Conservation (phyloP, 2,113 vertebrate genomes). For the Leptodactylus fuscus region DNA sequence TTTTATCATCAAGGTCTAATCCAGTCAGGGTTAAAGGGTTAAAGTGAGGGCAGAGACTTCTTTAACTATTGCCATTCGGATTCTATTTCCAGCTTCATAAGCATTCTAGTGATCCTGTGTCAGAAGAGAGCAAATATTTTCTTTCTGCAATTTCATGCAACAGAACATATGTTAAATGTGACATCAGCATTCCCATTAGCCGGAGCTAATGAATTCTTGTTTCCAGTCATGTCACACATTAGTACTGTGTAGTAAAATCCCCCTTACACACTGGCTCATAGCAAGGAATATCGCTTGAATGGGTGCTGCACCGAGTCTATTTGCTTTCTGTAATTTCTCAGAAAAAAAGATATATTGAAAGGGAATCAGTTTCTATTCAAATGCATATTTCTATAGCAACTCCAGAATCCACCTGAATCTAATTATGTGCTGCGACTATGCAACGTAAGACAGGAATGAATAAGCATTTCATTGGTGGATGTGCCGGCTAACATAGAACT, state of each 20-base stretch:
- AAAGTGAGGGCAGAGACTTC: neutral
- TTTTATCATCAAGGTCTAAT: too few relatives aligned
- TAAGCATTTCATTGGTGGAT: conserved; percentile 46
- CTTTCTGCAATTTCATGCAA: conserved; percentile 34
- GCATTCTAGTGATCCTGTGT: neutral
- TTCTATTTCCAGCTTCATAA: neutral
- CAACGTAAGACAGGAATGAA: conserved; percentile 45
- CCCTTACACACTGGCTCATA: conserved; percentile 23
- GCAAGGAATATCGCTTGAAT: conserved; percentile 38
- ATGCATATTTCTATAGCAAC: conserved; percentile 58
- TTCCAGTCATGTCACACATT: conserved; percentile 55
- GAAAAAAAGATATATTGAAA: conserved; percentile 52
- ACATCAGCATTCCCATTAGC: conserved; percentile 46
- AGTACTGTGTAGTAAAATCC: conserved; percentile 51
- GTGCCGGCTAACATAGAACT: conserved; percentile 41
- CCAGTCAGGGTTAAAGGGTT: too few relatives aligned
- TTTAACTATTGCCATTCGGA: neutral
- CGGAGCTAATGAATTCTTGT: conserved; percentile 51
- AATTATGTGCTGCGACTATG: conserved; percentile 52
- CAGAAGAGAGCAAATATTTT: conserved; percentile 33
- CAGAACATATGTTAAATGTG: conserved; percentile 38
- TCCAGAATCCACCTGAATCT: conserved; percentile 56
- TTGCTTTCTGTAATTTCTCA: conserved; percentile 51
- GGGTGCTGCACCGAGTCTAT: conserved; percentile 29
- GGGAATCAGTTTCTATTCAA: conserved; percentile 51